Evolutionary conservation across 1,140 invertebrate species (phyloP).

Genomic region (Apis florea): DNA sequence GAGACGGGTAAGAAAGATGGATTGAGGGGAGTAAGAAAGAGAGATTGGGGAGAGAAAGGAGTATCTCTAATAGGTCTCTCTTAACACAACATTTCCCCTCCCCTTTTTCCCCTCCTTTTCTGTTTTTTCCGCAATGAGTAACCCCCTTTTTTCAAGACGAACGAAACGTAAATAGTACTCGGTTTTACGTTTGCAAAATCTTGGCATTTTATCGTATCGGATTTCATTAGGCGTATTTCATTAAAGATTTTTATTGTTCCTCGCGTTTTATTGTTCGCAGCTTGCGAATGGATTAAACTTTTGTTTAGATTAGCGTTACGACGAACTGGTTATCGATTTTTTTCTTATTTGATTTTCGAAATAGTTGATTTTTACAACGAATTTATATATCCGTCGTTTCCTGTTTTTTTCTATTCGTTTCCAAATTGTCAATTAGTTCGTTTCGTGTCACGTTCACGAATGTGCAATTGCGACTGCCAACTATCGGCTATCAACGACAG

Average conservation of each 20-base stretch:
- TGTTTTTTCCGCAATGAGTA: background rate
- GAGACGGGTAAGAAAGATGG: background rate
- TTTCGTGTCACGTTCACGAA: background rate
- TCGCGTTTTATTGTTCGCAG: background rate
- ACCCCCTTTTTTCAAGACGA: background rate
- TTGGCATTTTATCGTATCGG: background rate
- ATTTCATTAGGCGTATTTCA: too few species aligned
- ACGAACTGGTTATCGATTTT: background rate
- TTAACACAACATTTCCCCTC: background rate
- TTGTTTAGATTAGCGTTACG: background rate
- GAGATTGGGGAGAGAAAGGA: background rate
- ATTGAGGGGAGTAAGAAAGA: background rate
- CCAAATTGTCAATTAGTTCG: background rate
- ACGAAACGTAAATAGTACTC: background rate
- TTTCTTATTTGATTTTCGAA: background rate
- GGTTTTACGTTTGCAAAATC: background rate
- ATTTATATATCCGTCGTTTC: background rate
- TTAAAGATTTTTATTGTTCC: background rate
- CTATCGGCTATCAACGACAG: conserved; percentile 22
- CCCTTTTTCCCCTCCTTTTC: background rate
- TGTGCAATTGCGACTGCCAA: background rate
- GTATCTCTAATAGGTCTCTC: background rate
- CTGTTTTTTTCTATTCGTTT: background rate
- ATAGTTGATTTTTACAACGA: too few species aligned
- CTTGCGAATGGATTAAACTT: background rate